Percentiles rank a stretch among this genome's conserved stretches.
These are phyloP conservation scores for Hololepta plana DNA, from an alignment of 2,888 invertebrate genomes.

Conservation along the genomic window DNA sequence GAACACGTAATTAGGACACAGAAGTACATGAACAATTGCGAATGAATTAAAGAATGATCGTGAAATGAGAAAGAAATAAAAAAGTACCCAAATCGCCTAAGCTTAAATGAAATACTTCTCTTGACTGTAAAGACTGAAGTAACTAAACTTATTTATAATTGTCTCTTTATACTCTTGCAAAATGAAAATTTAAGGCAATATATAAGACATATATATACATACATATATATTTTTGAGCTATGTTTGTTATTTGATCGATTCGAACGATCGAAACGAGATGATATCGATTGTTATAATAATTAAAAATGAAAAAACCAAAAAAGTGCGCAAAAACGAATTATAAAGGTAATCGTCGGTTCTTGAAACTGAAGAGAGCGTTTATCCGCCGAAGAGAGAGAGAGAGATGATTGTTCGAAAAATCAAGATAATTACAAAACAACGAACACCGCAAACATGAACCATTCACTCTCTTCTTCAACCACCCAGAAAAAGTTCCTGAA, in stretches of 20 bases:
- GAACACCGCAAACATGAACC: too few relatives aligned
- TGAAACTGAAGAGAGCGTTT: too few relatives aligned
- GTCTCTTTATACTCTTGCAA: slow-evolving; percentile 15
- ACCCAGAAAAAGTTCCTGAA: too few relatives aligned
- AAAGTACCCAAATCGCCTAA: slow-evolving; percentile 13
- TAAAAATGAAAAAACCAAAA: slow-evolving; percentile 7
- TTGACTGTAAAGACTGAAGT: slow-evolving; percentile 1
- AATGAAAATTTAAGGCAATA: slow-evolving; percentile 23
- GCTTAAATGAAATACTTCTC: slow-evolving; percentile 10
- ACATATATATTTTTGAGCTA: slow-evolving; percentile 29
- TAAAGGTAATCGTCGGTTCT: too few relatives aligned
- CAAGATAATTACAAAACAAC: too few relatives aligned
- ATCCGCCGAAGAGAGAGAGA: too few relatives aligned
- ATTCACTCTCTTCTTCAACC: too few relatives aligned
- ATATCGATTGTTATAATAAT: slow-evolving; percentile 7
- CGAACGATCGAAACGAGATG: too few relatives aligned
- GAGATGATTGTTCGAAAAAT: too few relatives aligned
- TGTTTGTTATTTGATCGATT: slow-evolving; percentile 21
- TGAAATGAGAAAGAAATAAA: slow-evolving; percentile 4
- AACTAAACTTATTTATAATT: slow-evolving; percentile 6
- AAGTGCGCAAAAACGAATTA: slow-evolving; percentile 9
- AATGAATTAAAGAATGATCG: slow-evolving; percentile 1
- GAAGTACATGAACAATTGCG: slow-evolving; percentile 1
- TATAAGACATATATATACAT: too few relatives aligned
- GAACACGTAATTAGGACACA: too few relatives aligned